phyloP scores from a whole-genome alignment of 1,140 invertebrate genomes.

The Brachionus plicatilis region DNA sequence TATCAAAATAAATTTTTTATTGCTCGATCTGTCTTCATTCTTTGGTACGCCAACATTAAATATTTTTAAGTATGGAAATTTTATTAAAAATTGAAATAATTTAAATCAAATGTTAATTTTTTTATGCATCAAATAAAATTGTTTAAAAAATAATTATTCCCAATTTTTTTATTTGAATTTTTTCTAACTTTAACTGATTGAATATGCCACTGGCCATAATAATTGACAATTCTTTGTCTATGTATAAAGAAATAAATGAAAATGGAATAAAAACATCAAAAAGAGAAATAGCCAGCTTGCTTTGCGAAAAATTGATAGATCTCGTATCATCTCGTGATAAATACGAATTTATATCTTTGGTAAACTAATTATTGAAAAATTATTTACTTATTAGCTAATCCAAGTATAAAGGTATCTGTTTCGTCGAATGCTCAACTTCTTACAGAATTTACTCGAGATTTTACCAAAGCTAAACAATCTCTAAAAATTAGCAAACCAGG shows the following conservation, averaged over 20 bases:
- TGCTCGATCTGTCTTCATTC: no score
- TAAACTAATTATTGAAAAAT: not conserved
- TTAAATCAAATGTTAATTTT: not conserved
- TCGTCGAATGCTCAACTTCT: not conserved
- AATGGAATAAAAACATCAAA: not conserved
- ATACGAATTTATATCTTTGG: slow-evolving; percentile 15
- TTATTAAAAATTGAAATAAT: no score
- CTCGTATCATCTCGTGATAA: not conserved
- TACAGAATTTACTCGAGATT: not conserved
- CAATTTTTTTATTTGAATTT: not conserved
- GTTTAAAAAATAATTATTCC: not conserved
- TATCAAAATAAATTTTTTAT: no score
- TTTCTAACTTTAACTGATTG: not conserved
- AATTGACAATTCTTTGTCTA: slow-evolving; percentile 36
- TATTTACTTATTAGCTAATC: not conserved
- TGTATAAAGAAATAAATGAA: not conserved
- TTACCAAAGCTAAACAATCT: not conserved
- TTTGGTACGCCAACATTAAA: no score
- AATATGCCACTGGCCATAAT: slow-evolving; percentile 26
- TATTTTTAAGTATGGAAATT: no score
- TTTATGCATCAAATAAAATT: not conserved
- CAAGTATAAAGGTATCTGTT: not conserved
- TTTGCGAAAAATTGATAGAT: not conserved
- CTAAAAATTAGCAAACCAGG: not conserved
- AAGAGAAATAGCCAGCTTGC: not conserved